These are phyloP conservation scores for Semibalanus balanoides DNA, from an alignment of 1,140 invertebrate genomes.

Conservation along the genomic window DNA sequence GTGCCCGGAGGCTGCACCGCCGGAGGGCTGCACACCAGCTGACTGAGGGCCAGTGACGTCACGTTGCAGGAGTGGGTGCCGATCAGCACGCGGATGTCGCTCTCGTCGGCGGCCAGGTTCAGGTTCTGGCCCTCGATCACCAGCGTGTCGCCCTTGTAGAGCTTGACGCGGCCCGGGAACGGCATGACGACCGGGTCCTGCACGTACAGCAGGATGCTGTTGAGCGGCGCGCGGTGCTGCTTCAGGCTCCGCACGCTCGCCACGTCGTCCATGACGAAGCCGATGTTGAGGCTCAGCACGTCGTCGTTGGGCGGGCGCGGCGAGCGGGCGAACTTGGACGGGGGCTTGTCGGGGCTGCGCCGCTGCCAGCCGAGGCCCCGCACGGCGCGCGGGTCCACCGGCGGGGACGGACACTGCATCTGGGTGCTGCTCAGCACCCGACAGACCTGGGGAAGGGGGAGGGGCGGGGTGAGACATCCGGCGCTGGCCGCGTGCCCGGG, in stretches of 20 bases:
- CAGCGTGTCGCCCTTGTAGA: constrained; percentile 84
- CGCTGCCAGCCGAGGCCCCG: constrained; percentile 2
- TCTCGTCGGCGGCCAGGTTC: constrained; percentile 77
- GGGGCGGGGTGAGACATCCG: background rate
- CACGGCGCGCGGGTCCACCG: constrained; percentile 40
- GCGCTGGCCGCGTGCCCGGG: too few species aligned
- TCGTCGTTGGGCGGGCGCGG: constrained; percentile 36
- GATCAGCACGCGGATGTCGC: constrained; percentile 85
- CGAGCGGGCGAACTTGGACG: constrained; percentile 4
- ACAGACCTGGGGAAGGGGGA: constrained; percentile 40
- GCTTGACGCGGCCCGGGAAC: constrained; percentile 51
- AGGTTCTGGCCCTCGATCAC: constrained; percentile 90
- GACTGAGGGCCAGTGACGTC: constrained; percentile 71
- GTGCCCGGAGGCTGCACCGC: constrained; percentile 67
- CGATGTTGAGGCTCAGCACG: constrained; percentile 41
- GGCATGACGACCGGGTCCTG: constrained; percentile 81
- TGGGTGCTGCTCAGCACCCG: constrained; percentile 68
- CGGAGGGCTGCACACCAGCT: constrained; percentile 79
- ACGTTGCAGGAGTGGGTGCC: constrained; percentile 78
- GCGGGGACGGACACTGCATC: constrained; percentile 90
- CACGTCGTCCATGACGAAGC: constrained; percentile 93
- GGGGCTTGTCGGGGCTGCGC: background rate
- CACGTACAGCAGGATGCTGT: constrained; percentile 68
- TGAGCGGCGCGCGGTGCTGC: constrained; percentile 63
- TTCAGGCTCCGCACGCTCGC: constrained; percentile 71